Evolutionary conservation across 2,113 vertebrate species (phyloP).

Genomic region (Nipponia nippon): DNA sequence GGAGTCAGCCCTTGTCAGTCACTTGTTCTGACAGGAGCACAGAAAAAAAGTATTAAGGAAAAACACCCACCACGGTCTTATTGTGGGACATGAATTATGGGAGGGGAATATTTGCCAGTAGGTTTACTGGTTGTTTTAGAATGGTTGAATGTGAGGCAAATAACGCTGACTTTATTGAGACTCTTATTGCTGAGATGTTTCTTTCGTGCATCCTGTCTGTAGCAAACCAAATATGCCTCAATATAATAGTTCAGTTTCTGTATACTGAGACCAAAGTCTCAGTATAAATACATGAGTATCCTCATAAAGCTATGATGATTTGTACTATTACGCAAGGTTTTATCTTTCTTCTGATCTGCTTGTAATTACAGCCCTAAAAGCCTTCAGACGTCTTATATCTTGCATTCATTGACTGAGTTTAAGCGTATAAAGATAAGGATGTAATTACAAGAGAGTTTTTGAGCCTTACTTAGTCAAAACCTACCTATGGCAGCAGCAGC

Average conservation of each 20-base stretch:
- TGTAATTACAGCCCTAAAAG: background rate
- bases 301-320: background rate
- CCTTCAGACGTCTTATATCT: background rate
- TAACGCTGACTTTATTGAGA: background rate
- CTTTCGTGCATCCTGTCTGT: background rate
- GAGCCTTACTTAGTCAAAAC: background rate
- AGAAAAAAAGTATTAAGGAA: background rate
- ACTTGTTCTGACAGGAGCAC: background rate
- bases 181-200: background rate
- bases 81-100: background rate
- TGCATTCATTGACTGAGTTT: background rate
- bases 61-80: background rate
- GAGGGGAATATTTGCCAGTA: background rate
- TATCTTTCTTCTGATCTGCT: background rate
- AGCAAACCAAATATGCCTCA: background rate
- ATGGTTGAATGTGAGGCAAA: background rate
- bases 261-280: background rate
- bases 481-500: rapidly evolving
- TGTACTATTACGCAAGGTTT: background rate
- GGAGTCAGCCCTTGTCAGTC: background rate
- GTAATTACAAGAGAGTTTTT: background rate
- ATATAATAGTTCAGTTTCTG: background rate
- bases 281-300: background rate
- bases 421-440: background rate
- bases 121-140: background rate